Base-by-base conservation (phyloP, 2,888 invertebrate genomes). In the Eurytoma adleriae region DNA sequence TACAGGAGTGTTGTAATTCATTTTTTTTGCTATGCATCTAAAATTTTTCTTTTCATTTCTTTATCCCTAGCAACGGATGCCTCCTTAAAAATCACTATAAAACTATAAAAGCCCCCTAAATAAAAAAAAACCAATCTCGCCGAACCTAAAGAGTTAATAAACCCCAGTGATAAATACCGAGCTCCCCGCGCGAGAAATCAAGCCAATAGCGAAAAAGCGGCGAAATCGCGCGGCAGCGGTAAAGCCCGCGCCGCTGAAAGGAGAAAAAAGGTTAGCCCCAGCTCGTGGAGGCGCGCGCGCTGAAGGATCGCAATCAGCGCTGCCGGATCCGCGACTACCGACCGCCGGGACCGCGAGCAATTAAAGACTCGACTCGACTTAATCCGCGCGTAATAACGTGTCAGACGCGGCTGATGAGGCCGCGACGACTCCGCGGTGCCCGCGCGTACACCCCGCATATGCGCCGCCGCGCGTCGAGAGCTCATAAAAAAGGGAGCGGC, bases 311-410 rank as follows among this genome's bases (percentile, higher is more conserved):
- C 69, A 80, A 81, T 74, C 78, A 81, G 71, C 68, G 14, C 40
- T 7, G 40, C 40, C 40, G 40, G 40, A 40, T 40, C 40, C 40
- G 40, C 40, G 40, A 24, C 24, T 24, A 24, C 24, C 24, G 24
- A 24, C 10, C 24, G n/a, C 14, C n/a, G 48, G n/a, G 12, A 78
- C 66, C 64, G 82, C 82, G 78, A 82, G 84, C 83, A 85, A 85
- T 85, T 85, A 84, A 79, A 83, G 71, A 81, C 80, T 74, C 79
- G 77, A 54, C 74, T 83, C 71, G 54, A 83, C 82, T 84, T 84
- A 85, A 85, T 85, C 85, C 84, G 79, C 64, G 76, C 84, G 83
- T 86, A 84, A 85, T 85, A 85, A 84, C 84, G 84, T 84, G 83
- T 85, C 84, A 83, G 85, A 84, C 84, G 83, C 80, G 83, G 81